Conservation (phyloP, 2,888 invertebrate genomes). For the Noctua pronuba region DNA sequence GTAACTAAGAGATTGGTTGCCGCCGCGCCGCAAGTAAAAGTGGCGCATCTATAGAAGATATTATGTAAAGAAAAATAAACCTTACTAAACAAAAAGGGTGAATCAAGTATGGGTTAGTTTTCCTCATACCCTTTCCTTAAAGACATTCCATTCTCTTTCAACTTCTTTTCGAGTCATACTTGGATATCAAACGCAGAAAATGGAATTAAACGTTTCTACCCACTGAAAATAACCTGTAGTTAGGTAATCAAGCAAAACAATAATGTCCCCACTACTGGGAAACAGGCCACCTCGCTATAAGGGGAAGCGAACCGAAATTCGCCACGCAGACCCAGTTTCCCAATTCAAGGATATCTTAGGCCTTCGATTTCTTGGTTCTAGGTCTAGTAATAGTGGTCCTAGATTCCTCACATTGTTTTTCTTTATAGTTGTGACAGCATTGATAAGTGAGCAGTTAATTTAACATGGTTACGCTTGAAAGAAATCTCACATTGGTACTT, state of each 20-base stretch:
- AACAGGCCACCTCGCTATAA: too few species aligned
- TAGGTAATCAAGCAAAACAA: too few species aligned
- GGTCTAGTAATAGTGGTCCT: too few species aligned
- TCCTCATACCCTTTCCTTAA: background rate
- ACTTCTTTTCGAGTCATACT: too few species aligned
- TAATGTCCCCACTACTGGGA: too few species aligned
- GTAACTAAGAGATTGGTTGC: background rate
- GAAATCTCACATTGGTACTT: background rate
- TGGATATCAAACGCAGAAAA: too few species aligned
- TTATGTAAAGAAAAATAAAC: background rate
- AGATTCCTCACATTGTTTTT: background rate
- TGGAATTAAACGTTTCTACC: too few species aligned
- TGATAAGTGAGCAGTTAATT: background rate
- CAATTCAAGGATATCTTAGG: too few species aligned
- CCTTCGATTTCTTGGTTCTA: too few species aligned
- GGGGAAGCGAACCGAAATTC: too few species aligned
- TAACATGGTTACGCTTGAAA: background rate
- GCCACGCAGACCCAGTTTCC: too few species aligned
- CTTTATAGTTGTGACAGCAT: background rate
- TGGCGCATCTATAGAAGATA: background rate
- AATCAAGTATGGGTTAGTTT: background rate
- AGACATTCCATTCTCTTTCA: background rate
- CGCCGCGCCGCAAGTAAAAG: background rate
- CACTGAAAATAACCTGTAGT: too few species aligned
- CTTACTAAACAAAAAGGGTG: background rate